Base-by-base conservation (phyloP, 1,140 invertebrate genomes). In the Drosophila varians region DNA sequence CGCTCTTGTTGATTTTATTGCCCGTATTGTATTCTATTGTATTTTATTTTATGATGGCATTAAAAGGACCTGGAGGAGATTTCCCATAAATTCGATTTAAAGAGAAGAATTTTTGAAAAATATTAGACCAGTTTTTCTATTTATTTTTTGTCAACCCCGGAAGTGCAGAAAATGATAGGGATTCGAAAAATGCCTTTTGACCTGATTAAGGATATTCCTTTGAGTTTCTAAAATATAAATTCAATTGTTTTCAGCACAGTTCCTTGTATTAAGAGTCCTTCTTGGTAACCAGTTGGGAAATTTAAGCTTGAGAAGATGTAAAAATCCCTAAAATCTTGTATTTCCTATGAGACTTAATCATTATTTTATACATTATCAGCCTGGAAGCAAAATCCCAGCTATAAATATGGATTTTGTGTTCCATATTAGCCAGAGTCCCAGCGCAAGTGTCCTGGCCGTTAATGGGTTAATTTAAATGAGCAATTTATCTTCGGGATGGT, bases 401-500 rank as follows among this genome's bases (percentile, higher is more conserved):
- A 26, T 60, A 21, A 60, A 47, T 64, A 64, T 64, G 60, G 21
- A 28, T 28, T 60, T 38, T 4, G 54, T 64, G 12, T 11, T 11
- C 14, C 26, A 23, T 31, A n/a, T 57, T 21, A 19, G 12, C 4
- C 3, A n/a, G n/a, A n/a, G 11, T 28, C 46, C 56, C 46, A 36
- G 7, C 4, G 49, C 57, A 25, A 12, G 25, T 18, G 11, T 31
- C 26, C 62, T 21, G 28, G 21, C 53, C 57, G 69, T 73, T 73
- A 73, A 73, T 73, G 69, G 69, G 77, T 76, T 77, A 68, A 68
- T 80, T 73, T 66, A 69, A 57, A 70, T 56, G 45, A 56, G 71
- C 60, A 51, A 70, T 55, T 83, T 76, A 70, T 76, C 60, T 74
- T 16, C 23, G 31, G 14, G 36, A 45, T 26, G 21, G 26, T 68